phyloP scores from a whole-genome alignment of 2,888 invertebrate species.

The Idaea aversata region DNA sequence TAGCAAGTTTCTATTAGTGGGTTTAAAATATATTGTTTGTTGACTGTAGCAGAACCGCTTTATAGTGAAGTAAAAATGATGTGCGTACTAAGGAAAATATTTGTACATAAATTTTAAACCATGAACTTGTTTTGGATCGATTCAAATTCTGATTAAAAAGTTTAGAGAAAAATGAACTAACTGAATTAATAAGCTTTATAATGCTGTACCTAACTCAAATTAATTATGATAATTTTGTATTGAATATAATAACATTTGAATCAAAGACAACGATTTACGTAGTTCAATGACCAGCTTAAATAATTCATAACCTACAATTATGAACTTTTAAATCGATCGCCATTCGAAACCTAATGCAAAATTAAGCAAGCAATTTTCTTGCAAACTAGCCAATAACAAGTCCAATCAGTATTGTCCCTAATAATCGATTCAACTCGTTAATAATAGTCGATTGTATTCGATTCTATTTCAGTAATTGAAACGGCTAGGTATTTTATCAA shows the following conservation, averaged over 20 bases:
- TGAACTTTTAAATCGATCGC: constrained; percentile 25
- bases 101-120: too few species aligned
- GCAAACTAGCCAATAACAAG: constrained; percentile 45
- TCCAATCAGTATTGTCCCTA: constrained; percentile 43
- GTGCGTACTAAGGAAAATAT: too few species aligned
- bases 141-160: too few species aligned
- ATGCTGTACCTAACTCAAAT: too few species aligned
- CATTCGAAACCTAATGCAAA: constrained; percentile 35
- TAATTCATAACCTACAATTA: constrained; percentile 23
- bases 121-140: too few species aligned
- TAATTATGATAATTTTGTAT: not conserved
- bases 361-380: constrained; percentile 52
- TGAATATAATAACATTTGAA: not conserved
- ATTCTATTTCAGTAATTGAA: constrained; percentile 33
- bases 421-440: constrained; percentile 41
- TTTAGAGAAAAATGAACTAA: too few species aligned
- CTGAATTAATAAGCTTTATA: too few species aligned
- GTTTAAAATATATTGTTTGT: too few species aligned
- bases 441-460: constrained; percentile 39
- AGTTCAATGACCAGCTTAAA: constrained; percentile 4
- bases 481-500: constrained; percentile 18
- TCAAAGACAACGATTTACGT: not conserved
- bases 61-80: too few species aligned
- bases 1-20: too few species aligned
- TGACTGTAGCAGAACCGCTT: too few species aligned